Base-by-base conservation (phyloP, 2,113 vertebrate genomes). In the Calcarius ornatus region DNA sequence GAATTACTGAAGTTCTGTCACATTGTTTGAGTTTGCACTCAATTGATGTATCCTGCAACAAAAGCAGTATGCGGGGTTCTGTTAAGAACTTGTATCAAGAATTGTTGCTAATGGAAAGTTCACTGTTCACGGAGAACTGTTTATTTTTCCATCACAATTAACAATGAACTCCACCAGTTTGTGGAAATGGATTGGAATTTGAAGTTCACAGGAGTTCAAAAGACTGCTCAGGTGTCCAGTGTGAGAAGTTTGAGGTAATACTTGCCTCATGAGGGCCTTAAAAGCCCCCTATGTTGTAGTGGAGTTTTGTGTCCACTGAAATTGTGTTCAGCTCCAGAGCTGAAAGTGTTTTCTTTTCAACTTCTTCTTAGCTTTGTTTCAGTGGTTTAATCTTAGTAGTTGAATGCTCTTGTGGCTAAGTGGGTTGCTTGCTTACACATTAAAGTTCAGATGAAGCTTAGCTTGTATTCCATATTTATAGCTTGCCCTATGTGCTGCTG, bases 11-110 rank as follows among this genome's bases (percentile, higher is more conserved):
- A 54, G 21, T 88, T 90, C 21, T 79, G 0, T 73, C 8, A 6
- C 10, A 11, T 24, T 64, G 8, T 81, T 30, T 73, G 43, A 73
- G n/a, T 72, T 94, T 65, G 38, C 33, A 56, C 5, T 17, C 27
- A 31, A 0, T 6, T 69, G 15, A n/a, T 80, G 24, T 0, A 7
- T 16, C 27, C 13, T 19, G 38, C 35, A 73, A 25, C 20, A 51
- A 66, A 79, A 77, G 51, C 45, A 65, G 21, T 75, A 15, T 37
- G 47, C 56, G 2, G 42, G 60, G 3, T 82, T 90, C 38, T 43
- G 38, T 66, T 38, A 78, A 86, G 38, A 59, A 31, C 25, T 59
- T 66, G 2, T 37, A 12, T 57, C 2, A 23, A 50, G 27, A 73
- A n/a, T 48, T 85, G 15, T 48, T 77, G 50, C 15, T 77, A 35